Evolutionary conservation across 2,888 invertebrate species (phyloP).

Genomic region (Dynastes tityus): DNA sequence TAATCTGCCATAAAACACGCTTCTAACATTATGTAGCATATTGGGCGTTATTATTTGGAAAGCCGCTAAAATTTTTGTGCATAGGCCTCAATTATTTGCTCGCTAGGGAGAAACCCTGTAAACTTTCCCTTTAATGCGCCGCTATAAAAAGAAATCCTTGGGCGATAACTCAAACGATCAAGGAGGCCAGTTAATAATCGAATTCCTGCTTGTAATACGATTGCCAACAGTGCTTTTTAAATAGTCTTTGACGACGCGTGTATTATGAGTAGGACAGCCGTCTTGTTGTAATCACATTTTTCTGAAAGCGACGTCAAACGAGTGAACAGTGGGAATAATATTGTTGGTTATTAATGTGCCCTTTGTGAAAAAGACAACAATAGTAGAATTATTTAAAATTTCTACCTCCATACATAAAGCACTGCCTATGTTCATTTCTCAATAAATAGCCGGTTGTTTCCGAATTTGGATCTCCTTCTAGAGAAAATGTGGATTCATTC

Average conservation of each 20-base stretch:
- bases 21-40: background rate
- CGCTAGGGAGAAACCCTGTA: background rate
- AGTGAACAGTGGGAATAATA: constrained; percentile 19
- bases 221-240: constrained; percentile 44
- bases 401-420: background rate
- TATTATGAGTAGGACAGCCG: constrained; percentile 52
- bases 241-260: constrained; percentile 41
- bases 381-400: background rate
- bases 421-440: no score
- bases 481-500: constrained; percentile 3
- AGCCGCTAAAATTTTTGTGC: background rate
- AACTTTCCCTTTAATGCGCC: constrained; percentile 32
- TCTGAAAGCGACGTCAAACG: constrained; percentile 47
- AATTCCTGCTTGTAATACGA: constrained; percentile 36
- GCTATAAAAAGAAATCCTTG: constrained; percentile 40
- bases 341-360: background rate
- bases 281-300: constrained; percentile 54
- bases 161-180: constrained; percentile 35
- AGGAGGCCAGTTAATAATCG: constrained; percentile 39
- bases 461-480: background rate
- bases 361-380: no score
- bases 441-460: background rate
- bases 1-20: background rate
- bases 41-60: background rate
- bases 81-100: background rate